Conservation (phyloP, 35 echinoderm and acorn worm species). For the Ophiothrix spiculata region DNA sequence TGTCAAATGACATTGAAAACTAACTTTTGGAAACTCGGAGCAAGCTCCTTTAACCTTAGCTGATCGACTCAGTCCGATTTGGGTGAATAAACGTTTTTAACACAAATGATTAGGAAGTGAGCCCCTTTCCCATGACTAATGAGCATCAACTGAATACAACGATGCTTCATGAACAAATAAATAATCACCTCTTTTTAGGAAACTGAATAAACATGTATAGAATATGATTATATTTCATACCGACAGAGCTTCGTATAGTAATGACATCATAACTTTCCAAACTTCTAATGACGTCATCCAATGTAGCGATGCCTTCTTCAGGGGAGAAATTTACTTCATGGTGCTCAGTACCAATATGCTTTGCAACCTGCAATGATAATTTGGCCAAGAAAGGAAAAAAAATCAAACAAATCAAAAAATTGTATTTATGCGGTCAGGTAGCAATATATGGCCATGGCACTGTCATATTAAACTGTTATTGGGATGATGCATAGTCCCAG, state of each 20-base stretch:
- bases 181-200: not conserved
- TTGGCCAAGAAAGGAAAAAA: not conserved
- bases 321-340: conserved; percentile 74
- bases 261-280: conserved; percentile 86
- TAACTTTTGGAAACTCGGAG: too few species aligned
- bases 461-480: not conserved
- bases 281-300: conserved; percentile 70
- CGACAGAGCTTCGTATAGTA: conserved; percentile 71
- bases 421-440: not conserved
- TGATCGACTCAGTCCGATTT: not conserved
- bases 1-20: too few species aligned
- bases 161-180: not conserved
- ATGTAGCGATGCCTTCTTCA: conserved; percentile 74
- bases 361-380: conserved; percentile 60
- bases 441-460: not conserved
- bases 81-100: not conserved
- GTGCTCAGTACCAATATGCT: conserved; percentile 73
- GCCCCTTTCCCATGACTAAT: too few species aligned
- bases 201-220: not conserved
- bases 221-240: conserved; percentile 7
- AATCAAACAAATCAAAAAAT: not conserved
- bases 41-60: not conserved
- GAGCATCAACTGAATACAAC: too few species aligned
- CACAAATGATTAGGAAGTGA: too few species aligned
- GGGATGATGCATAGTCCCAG: too few species aligned